Base-by-base conservation (phyloP, 2,888 invertebrate genomes). In the Caenorhabditis plicata region DNA sequence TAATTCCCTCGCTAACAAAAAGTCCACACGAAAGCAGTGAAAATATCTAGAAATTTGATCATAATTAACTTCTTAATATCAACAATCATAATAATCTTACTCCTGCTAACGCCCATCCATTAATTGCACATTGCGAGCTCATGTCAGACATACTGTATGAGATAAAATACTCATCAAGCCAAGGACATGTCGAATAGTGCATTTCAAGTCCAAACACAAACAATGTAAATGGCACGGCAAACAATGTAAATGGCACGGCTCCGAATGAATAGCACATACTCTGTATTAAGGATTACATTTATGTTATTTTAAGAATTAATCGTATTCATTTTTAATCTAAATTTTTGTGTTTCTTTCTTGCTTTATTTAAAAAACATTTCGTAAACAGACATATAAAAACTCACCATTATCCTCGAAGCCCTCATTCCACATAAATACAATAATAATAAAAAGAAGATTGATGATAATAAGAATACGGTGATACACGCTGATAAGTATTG, bases 171-270 rank as follows among this genome's bases (percentile, higher is more conserved):
- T 77, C 77, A 36, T 75, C 77, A 3, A 77, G 62, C 76, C 76
- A 77, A 0, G 77, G 77, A 45, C 77, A 77, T n/a, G 77, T 74
- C 7, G 71, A 72, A 54, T 77, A 77, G 45, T 77, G 77, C 76
- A 77, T 77, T 55, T 77, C 75, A n/a, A 77, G 58, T 3, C 76
- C 77, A 47, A 77, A 77, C 13, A 77, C 72, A 38, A 77, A 69
- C 8, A 77, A 51, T 3, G 75, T 64, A 50, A 75, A 72, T 1
- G 77, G 77, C 8, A 77, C 77, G 13, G 73, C 73, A 38, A 77
- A 69, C 8, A 77, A 51, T 3, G 75, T 64, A 50, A 75, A 72
- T 1, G 77, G 77, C 8, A 77, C 77, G 13, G 73, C 73, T 15
- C 72, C 75, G 43, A 77, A 75, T 0, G 76, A 68, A 36, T 76